Evolutionary conservation across 2,797 vertebrate genomes (phyloP).

Genomic region (Acanthopagrus latus): DNA sequence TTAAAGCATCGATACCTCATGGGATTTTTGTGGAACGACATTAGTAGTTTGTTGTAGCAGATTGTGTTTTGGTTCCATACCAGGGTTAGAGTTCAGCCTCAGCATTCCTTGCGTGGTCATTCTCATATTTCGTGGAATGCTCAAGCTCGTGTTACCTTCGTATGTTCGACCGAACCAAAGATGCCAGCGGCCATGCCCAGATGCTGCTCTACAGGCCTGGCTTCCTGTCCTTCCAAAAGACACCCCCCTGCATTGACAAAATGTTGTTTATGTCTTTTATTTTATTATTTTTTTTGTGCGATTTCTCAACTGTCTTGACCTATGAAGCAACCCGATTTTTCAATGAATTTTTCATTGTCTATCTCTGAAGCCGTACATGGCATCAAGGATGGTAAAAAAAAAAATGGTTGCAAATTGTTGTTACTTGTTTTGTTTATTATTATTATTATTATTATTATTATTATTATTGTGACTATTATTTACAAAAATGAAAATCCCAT

Average conservation of each 20-base stretch:
- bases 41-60: conserved; percentile 81
- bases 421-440: conserved; percentile 85
- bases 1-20: conserved; percentile 80
- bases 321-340: conserved; percentile 90
- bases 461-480: conserved; percentile 82
- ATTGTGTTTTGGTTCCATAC: conserved; percentile 80
- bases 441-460: conserved; percentile 73
- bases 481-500: conserved; percentile 90
- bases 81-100: conserved; percentile 80
- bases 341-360: conserved; percentile 92
- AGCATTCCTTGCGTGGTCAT: conserved; percentile 78
- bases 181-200: conserved; percentile 97
- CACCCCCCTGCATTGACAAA: conserved; percentile 90
- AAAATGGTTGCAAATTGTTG: conserved; percentile 87
- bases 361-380: conserved; percentile 79
- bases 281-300: conserved; percentile 64
- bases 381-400: conserved; percentile 73
- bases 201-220: conserved; percentile 99
- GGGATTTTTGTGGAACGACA: conserved; percentile 69
- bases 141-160: conserved; percentile 89
- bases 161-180: conserved; percentile 99
- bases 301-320: conserved; percentile 82
- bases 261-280: conserved; percentile 84
- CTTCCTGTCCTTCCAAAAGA: conserved; percentile 97
- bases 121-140: conserved; percentile 84